Evolutionary conservation across 2,888 invertebrate species (phyloP).

Genomic region (Drosophila falleni): DNA sequence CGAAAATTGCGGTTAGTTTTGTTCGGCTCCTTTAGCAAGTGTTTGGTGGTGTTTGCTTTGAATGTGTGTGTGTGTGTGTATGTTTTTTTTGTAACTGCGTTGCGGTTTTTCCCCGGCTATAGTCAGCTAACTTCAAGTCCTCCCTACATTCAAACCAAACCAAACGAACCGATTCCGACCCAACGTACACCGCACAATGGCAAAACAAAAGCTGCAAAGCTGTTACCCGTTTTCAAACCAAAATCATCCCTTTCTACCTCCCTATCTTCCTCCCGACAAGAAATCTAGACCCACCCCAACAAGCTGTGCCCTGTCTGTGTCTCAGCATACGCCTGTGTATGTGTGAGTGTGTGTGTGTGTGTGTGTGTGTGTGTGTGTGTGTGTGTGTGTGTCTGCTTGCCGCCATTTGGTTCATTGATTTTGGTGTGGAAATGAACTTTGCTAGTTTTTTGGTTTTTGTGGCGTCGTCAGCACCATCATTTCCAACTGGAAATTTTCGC

Average conservation of each 20-base stretch:
- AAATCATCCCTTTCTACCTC: slow-evolving; percentile 15
- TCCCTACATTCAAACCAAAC: slow-evolving; percentile 14
- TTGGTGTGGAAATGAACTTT: slow-evolving; percentile 81
- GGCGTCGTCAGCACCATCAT: slow-evolving; percentile 34
- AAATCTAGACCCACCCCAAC: slow-evolving; percentile 64
- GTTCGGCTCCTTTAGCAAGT: slow-evolving; percentile 51
- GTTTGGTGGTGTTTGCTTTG: slow-evolving; percentile 48
- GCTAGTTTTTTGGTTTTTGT: slow-evolving; percentile 57
- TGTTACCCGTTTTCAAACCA: slow-evolving; percentile 66
- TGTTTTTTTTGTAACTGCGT: slow-evolving; percentile 68
- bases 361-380: slow-evolving; percentile 15
- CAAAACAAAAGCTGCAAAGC: slow-evolving; percentile 80
- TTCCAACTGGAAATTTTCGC: slow-evolving; percentile 28
- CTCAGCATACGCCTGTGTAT: slow-evolving; percentile 18
- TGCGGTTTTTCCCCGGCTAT: slow-evolving; percentile 61
- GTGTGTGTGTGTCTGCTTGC: slow-evolving; percentile 44
- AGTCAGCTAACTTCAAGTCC: slow-evolving; percentile 55
- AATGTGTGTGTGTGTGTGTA: slow-evolving; percentile 10
- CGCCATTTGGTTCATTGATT: slow-evolving; percentile 76
- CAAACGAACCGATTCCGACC: slow-evolving; percentile 25
- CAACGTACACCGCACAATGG: slow-evolving; percentile 51
- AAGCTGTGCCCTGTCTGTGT: slow-evolving; percentile 69
- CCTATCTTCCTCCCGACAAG: not conserved
- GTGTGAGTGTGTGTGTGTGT: no score
- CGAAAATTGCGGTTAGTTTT: slow-evolving; percentile 81